Evolutionary conservation across 1,140 invertebrate species (phyloP), one percentile per base, ranked within the genome.

Genomic region (Atopsyche davidsoni): DNA sequence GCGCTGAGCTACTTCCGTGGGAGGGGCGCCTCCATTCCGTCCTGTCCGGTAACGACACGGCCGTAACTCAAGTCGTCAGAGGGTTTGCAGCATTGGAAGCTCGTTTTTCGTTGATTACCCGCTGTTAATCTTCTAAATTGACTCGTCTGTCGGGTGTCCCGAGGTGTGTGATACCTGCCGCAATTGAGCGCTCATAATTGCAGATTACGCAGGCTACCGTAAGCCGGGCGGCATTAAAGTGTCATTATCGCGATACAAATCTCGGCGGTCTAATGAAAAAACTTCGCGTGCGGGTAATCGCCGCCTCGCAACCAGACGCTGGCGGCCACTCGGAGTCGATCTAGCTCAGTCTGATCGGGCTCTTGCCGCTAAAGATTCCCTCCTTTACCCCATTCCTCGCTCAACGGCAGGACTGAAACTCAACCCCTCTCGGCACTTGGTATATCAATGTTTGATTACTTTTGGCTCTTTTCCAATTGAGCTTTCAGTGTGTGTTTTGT

Each of bases 111-210:
- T 46, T 57, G 50, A 57, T 57, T 53, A 57, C 50, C 51, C 41
- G 41, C 49, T 53, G 55, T 57, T 57, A 57, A 57, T 57, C 55
- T 57, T 48, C 50, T 48, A 53, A 57, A 57, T 57, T 57, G 55
- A 57, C 55, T 57, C 46, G 55, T 57, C 55, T 49, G 55, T 47
- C 49, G 9, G 36, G 6, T 32, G 11, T 23, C 13, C 46, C 22
- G 46, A n/a, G 23, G 16, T 40, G 25, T 32, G 25, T 34, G n/a
- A n/a, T n/a, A n/a, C n/a, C n/a, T n/a, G n/a, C n/a, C n/a, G n/a
- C n/a, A 57, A 57, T 57, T 53, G 55, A 53, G 50, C 36, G 50
- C 50, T 52, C 50, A 36, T 52, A 57, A 57, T 57, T 56, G 49
- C 45, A 36, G 36, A 57, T 57, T 51, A 56, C 31, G 25, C 49